Percentiles rank a stretch among this genome's conserved stretches.
phyloP scores from a whole-genome alignment of 2,113 vertebrate genomes.

The Perca flavescens region DNA sequence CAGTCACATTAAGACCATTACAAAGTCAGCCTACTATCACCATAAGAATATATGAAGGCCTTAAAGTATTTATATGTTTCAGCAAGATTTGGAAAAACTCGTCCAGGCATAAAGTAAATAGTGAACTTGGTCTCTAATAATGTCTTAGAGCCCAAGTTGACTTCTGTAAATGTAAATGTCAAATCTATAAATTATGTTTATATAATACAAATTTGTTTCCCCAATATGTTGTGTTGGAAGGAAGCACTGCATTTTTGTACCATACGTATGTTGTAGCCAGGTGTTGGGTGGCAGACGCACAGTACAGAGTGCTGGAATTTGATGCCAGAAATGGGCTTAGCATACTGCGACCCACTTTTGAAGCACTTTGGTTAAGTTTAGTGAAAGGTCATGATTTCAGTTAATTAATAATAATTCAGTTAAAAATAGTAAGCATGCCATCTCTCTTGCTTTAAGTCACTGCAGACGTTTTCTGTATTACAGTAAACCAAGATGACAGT shows the following conservation, averaged over 20 bases:
- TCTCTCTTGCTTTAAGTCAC: background rate
- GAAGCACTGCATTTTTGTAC: background rate
- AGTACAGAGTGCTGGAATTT: background rate
- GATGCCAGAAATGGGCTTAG: background rate
- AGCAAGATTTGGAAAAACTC: too few relatives aligned
- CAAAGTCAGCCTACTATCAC: too few relatives aligned
- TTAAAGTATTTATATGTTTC: too few relatives aligned
- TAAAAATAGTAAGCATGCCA: slow-evolving; percentile 1
- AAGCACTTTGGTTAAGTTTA: slow-evolving; percentile 1
- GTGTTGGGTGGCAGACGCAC: background rate
- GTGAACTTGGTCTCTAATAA: background rate
- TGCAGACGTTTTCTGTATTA: background rate
- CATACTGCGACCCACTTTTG: background rate
- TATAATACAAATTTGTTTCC: background rate
- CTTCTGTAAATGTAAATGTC: background rate
- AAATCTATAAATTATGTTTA: background rate
- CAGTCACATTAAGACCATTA: too few relatives aligned
- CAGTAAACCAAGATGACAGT: background rate
- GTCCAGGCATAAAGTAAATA: too few relatives aligned
- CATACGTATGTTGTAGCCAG: background rate
- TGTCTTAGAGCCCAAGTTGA: background rate
- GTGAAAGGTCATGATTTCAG: background rate
- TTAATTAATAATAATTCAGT: slow-evolving; percentile 9
- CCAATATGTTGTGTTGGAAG: background rate
- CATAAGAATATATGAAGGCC: too few relatives aligned